Conservation (phyloP, 2,797 vertebrate genomes). For the Sebastiscus tertius region DNA sequence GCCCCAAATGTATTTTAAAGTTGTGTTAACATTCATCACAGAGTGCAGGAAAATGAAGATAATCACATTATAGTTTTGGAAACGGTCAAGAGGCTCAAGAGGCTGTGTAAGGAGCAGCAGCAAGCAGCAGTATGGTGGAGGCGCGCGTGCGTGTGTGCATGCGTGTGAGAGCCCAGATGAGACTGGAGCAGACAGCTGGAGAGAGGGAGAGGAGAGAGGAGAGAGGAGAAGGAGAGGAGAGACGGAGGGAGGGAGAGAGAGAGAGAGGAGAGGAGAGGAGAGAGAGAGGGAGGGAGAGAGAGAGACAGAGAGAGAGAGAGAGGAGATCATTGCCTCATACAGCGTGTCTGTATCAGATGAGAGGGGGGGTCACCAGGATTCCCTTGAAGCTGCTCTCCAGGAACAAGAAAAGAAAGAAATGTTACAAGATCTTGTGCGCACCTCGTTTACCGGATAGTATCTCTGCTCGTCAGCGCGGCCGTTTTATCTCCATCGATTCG, state of each 20-base stretch:
- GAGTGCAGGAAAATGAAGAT: conserved; percentile 4
- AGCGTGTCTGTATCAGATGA: conserved; percentile 62
- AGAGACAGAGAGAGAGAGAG: too few species aligned
- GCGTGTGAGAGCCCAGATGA: conserved; percentile 38
- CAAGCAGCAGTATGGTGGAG: neutral
- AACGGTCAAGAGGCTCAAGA: conserved; percentile 10
- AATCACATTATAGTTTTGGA: conserved; percentile 36
- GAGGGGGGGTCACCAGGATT: conserved; percentile 72
- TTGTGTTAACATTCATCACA: neutral
- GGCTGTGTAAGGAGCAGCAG: conserved; percentile 14
- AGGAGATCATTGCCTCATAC: conserved; percentile 35
- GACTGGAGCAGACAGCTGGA: conserved; percentile 45
- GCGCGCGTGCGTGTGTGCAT: neutral
- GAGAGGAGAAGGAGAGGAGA: too few species aligned
- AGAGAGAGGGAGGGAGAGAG: too few species aligned
- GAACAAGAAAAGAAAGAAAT: conserved; percentile 34
- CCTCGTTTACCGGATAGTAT: conserved; percentile 30
- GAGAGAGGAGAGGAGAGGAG: neutral
- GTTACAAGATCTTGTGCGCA: conserved; percentile 21
- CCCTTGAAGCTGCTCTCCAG: conserved; percentile 63
- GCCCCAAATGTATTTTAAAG: neutral
- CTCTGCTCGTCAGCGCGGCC: conserved; percentile 10
- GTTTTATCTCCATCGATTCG: conserved; percentile 20
- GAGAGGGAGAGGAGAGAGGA: conserved; percentile 16
- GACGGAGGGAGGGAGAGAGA: too few species aligned